Percentiles rank a stretch among this genome's conserved stretches.
Evolutionary conservation across 2,888 invertebrate genomes (phyloP).

Genomic region (Patella caerulea): DNA sequence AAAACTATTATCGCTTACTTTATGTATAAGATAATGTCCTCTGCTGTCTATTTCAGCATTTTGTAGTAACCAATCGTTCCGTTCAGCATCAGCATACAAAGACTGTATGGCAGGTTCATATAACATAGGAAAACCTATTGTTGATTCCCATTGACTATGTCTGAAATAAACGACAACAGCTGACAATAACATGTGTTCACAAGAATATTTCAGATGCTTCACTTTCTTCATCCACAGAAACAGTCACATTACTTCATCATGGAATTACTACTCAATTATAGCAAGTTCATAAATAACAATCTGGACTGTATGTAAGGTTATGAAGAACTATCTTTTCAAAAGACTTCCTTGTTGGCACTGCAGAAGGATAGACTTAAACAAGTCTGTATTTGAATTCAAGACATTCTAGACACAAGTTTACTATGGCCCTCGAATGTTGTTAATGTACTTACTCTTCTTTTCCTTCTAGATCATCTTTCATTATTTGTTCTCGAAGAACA

Average conservation of each 20-base stretch:
- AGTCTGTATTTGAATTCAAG: too few species aligned
- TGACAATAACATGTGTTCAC: not conserved
- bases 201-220: too few species aligned
- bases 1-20: slow-evolving; percentile 40
- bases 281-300: too few species aligned
- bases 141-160: slow-evolving; percentile 45
- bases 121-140: slow-evolving; percentile 50
- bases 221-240: too few species aligned
- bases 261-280: too few species aligned
- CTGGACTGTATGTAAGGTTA: too few species aligned
- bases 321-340: too few species aligned
- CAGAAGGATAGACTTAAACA: too few species aligned
- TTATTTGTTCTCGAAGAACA: slow-evolving; percentile 58
- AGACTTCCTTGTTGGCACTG: too few species aligned
- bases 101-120: slow-evolving; percentile 40
- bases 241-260: too few species aligned
- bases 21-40: slow-evolving; percentile 53
- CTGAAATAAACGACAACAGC: slow-evolving; percentile 23
- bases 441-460: slow-evolving; percentile 50
- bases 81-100: slow-evolving; percentile 32
- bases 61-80: slow-evolving; percentile 33
- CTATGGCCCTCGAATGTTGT: not conserved
- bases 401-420: too few species aligned
- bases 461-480: slow-evolving; percentile 44
- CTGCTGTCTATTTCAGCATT: slow-evolving; percentile 50